A percentile compares a stretch with the other conserved stretches of the same genome.
Evolutionary conservation across 1,140 invertebrate species (phyloP).

Genomic region (Solenopsis invicta): DNA sequence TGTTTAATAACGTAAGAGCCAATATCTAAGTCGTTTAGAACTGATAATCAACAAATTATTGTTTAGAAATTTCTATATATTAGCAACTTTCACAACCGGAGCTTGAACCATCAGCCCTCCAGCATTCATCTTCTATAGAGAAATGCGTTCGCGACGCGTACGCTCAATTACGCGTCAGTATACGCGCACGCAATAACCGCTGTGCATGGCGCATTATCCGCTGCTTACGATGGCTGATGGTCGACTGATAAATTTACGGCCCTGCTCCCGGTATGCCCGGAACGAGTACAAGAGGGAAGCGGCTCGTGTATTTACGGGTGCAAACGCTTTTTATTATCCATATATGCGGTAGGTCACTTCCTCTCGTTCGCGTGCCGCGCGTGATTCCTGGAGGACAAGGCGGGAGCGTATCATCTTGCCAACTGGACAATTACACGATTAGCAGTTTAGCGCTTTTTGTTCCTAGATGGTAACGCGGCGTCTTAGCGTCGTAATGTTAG

Average conservation of each 20-base stretch:
- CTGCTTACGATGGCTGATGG: constrained; percentile 80
- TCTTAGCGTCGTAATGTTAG: constrained; percentile 44
- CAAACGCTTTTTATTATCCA: constrained; percentile 53
- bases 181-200: constrained; percentile 28
- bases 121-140: constrained; percentile 8
- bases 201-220: constrained; percentile 78
- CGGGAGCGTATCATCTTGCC: constrained; percentile 28
- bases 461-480: constrained; percentile 16
- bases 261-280: constrained; percentile 74
- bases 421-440: constrained; percentile 55
- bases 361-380: constrained; percentile 49
- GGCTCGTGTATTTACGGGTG: constrained; percentile 54
- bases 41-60: background rate
- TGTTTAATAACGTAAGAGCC: background rate
- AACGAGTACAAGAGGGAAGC: constrained; percentile 35
- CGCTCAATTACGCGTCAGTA: constrained; percentile 47
- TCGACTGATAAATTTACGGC: constrained; percentile 83
- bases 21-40: background rate
- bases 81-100: constrained; percentile 8
- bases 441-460: constrained; percentile 53
- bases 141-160: constrained; percentile 42
- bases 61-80: background rate
- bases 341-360: constrained; percentile 60
- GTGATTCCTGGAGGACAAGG: constrained; percentile 37
- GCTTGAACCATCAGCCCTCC: constrained; percentile 4